These are phyloP conservation scores for Semnopithecus entellus DNA, from an alignment of 2,113 vertebrate species.

Conservation along the genomic window DNA sequence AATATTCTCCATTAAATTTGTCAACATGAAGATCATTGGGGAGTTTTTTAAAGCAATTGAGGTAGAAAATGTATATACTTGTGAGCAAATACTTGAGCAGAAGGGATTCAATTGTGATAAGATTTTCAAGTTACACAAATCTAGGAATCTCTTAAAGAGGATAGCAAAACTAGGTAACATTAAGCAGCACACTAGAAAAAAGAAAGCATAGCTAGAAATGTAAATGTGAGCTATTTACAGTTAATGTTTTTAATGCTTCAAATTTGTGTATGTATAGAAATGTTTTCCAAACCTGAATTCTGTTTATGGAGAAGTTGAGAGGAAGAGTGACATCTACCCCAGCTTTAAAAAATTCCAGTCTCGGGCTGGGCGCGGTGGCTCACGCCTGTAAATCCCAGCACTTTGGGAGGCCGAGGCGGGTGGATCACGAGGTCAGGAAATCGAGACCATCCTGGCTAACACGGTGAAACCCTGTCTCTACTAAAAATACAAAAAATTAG, in stretches of 20 bases:
- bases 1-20: background rate
- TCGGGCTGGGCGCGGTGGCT: background rate
- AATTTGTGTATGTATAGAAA: background rate
- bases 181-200: background rate
- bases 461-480: no score
- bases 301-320: background rate
- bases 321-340: background rate
- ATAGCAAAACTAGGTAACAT: background rate
- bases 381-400: no score
- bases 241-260: constrained; percentile 22
- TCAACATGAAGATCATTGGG: background rate
- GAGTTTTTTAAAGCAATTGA: background rate
- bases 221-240: background rate
- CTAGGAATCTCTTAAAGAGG: background rate
- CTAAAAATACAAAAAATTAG: no score
- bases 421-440: no score
- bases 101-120: background rate
- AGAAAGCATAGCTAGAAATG: background rate
- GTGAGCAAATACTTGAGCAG: background rate
- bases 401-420: no score
- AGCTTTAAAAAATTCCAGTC: background rate
- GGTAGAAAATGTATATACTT: background rate
- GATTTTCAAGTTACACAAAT: background rate
- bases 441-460: no score
- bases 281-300: background rate